A percentile compares a stretch with the other conserved stretches of the same genome.
Conservation (phyloP, 2,797 vertebrate genomes). For the Lemur catta region DNA sequence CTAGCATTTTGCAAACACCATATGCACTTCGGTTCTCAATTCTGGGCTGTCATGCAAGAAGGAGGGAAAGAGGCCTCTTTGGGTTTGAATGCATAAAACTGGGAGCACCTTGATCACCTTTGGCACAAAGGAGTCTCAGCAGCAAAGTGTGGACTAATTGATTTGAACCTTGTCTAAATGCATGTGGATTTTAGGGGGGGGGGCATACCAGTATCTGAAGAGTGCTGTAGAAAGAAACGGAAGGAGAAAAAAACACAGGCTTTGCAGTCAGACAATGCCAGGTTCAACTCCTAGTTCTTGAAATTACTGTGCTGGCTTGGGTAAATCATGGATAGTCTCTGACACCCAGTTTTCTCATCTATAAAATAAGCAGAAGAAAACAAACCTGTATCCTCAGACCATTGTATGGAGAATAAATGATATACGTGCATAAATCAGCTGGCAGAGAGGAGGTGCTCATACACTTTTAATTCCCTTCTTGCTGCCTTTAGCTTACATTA, state of each 20-base stretch:
- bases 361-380: background rate
- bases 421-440: background rate
- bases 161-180: constrained; percentile 72
- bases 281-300: background rate
- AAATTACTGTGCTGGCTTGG: background rate
- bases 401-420: background rate
- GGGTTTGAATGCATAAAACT: constrained; percentile 66
- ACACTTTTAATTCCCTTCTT: background rate
- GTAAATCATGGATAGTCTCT: background rate
- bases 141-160: constrained; percentile 69
- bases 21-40: constrained; percentile 73
- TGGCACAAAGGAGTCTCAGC: constrained; percentile 56
- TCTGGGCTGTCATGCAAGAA: constrained; percentile 76
- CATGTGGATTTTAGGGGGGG: constrained; percentile 57
- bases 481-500: background rate
- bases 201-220: constrained; percentile 8
- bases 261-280: background rate
- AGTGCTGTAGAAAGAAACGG: background rate
- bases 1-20: constrained; percentile 79
- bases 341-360: background rate
- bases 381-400: background rate
- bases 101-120: constrained; percentile 69
- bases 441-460: background rate
- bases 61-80: constrained; percentile 61
- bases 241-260: background rate